A percentile compares a stretch with the other conserved stretches of the same genome.
These are phyloP conservation scores for Norana najaformis DNA, from an alignment of 2,888 invertebrate species.

Conservation along the genomic window DNA sequence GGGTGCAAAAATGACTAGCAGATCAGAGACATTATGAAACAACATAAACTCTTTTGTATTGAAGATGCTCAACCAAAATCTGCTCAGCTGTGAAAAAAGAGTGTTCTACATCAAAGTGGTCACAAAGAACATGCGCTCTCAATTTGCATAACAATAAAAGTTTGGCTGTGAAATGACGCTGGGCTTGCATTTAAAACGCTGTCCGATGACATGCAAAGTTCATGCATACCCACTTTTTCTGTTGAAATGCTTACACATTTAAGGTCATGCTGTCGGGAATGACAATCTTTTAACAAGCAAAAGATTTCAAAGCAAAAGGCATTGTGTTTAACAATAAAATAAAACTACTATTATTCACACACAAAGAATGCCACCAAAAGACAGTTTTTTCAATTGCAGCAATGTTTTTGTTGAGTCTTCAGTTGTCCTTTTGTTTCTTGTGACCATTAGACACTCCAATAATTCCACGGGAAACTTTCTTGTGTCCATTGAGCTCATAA, in stretches of 20 bases:
- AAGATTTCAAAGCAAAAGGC: neutral
- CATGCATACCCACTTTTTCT: neutral
- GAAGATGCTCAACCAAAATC: neutral
- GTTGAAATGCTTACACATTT: neutral
- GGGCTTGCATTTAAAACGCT: neutral
- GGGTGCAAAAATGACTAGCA: too few species aligned
- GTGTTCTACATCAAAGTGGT: neutral
- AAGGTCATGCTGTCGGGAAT: neutral
- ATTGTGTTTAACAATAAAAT: slow-evolving; percentile 3
- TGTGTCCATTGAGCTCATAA: neutral
- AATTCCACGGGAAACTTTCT: neutral
- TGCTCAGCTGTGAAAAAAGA: too few species aligned
- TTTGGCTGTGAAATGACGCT: neutral
- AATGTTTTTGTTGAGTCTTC: neutral
- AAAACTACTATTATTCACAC: slow-evolving; percentile 13
- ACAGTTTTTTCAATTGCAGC: neutral
- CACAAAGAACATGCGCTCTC: neutral
- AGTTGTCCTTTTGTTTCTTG: neutral
- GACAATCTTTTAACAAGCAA: neutral
- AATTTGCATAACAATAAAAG: neutral
- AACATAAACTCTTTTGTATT: neutral
- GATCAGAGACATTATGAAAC: neutral
- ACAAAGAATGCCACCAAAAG: neutral
- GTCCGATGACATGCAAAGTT: neutral
- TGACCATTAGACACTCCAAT: neutral